Evolutionary conservation across 2,113 vertebrate species (phyloP).

Genomic region (Anser cygnoides): DNA sequence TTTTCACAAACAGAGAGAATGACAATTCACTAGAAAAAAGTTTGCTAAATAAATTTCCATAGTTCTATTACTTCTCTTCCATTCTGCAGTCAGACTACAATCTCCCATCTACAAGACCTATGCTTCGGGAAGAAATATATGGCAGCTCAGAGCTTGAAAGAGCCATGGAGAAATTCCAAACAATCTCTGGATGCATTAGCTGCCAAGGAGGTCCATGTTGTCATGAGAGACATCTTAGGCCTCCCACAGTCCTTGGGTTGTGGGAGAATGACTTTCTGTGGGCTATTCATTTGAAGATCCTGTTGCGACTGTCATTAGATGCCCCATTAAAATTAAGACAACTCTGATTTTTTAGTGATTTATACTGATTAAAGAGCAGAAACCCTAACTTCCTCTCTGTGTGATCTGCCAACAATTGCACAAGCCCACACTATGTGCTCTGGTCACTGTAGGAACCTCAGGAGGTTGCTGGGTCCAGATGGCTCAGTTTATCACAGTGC

Average conservation of each 20-base stretch:
- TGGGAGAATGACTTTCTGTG: not conserved
- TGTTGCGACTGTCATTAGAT: not conserved
- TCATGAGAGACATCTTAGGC: not conserved
- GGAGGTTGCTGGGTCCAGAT: conserved; percentile 37
- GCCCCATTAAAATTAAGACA: not conserved
- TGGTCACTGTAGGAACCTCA: conserved; percentile 26
- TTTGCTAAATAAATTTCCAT: not conserved
- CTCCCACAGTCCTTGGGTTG: not conserved
- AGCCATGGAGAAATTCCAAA: not conserved
- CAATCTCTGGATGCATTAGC: not conserved
- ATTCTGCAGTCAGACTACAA: not conserved
- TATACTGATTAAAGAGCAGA: not conserved
- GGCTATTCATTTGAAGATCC: not conserved
- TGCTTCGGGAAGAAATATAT: not conserved
- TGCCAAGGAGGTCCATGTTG: not conserved
- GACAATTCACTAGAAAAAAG: not conserved
- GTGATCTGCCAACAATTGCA: conserved; percentile 8
- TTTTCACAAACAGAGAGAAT: not conserved
- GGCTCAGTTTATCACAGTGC: conserved; percentile 5
- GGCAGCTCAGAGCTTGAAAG: not conserved
- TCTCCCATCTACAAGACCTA: not conserved
- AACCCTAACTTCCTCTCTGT: not conserved
- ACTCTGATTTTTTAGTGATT: not conserved
- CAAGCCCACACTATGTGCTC: not conserved
- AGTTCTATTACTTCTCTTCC: not conserved